Base-by-base conservation (phyloP, 2,113 vertebrate species). In the Hucho hucho region DNA sequence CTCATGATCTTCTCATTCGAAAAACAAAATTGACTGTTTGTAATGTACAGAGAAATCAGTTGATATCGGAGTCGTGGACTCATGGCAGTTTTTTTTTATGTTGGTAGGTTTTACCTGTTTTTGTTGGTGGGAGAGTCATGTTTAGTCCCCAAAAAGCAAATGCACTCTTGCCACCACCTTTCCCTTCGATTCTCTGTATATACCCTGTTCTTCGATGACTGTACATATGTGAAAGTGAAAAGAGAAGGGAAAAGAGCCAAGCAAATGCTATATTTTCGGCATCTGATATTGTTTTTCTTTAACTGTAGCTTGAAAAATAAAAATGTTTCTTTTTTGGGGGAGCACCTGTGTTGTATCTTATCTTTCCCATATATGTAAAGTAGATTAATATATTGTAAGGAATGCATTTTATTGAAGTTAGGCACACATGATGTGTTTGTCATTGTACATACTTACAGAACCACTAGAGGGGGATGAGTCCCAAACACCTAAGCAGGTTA, bases 261-360 rank as follows among this genome's bases (percentile, higher is more conserved):
- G 88, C 90, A 92, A 92, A 94, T 87, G 91, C 88, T 94, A 93
- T 94, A 93, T 94, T 94, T 94, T 94, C 91, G 90, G 92, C 91
- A 90, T 92, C 89, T 85, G 86, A 91, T 91, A 90, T 91, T 90
- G 88, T 92, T 94, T 53, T 93, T 93, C 91, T 92, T 93, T 93
- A 92, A 93, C 81, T 88, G 90, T 93, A 93, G 92, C 90, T 91
- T 89, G 86, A 91, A 81, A 92, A 93, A 93, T 92, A 43, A 43
- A 43, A 43, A 85, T 82, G 89, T 86, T 81, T 80, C 83, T 91
- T 83, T 80, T 92, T 92, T 1, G 37, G 90, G 88, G 72, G 85
- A 61, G 18, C 58, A 85, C 76, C 75, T 86, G 37, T 37, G 37
- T 43, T 43, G 79, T 77, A n/a, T 49, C 56, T 72, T 64, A 29